Evolutionary conservation across 2,888 invertebrate genomes (phyloP), one percentile per base, ranked within the genome.

Genomic region (Cosmopolites sordidus): DNA sequence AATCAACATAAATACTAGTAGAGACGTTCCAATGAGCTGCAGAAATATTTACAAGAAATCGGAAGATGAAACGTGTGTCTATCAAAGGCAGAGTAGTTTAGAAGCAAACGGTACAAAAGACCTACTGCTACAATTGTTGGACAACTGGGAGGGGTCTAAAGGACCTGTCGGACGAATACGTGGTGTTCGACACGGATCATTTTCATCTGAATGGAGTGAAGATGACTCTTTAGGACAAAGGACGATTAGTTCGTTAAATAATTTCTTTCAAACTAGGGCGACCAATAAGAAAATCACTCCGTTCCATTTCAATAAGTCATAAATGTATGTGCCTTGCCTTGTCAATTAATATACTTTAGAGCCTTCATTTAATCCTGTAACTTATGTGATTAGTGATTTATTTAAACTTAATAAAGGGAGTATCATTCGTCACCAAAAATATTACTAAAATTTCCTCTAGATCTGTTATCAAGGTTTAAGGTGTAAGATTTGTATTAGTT

Each of bases 161-260:
- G 64, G 76, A 2, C 64, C 61, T n/a, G 59, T 62, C 4, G 75
- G 81, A 56, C 76, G 82, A 2, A 78, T 78, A 14, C 79, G 81
- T 0, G 78, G 77, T 15, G 79, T 81, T 0, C 67, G 80, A 33
- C 86, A 86, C 62, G 85, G 86, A 64, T 88, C 88, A 14, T 81
- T 89, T 61, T 88, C 89, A 18, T 75, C 86, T 45, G 89, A 89
- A 64, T 88, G 85, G 83, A 83, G 84, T 17, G 81, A 86, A 8
- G 81, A 83, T 16, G 86, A 87, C 62, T 82, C 83, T 56, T 75
- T 89, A 45, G 88, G 87, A 30, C 85, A 89, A 66, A 82, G 80
- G 63, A 86, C 89, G 6, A 88, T 90, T 78, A 87, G 86, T 62
- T 89, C 89, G 50, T 78, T 89, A 40, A 88, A 89, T 62, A 86